phyloP scores from a whole-genome alignment of 1,140 invertebrate genomes.

The Conopomorpha cramerella region DNA sequence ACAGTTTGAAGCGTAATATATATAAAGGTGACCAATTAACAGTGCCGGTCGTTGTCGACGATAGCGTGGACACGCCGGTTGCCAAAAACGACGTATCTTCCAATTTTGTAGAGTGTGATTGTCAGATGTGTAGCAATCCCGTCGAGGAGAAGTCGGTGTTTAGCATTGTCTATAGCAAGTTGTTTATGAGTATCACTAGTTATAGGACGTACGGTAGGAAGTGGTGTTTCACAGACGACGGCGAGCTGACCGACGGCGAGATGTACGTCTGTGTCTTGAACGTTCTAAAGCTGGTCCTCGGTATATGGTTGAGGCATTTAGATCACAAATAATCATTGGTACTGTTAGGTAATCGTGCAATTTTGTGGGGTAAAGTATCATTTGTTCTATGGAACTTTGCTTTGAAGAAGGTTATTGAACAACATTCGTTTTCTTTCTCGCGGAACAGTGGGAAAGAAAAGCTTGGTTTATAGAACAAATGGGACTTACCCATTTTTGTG shows the following conservation, averaged over 20 bases:
- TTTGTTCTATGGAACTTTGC: too few relatives aligned
- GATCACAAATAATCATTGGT: conserved; percentile 31
- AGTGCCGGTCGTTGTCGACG: too few relatives aligned
- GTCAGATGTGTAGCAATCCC: conserved; percentile 39
- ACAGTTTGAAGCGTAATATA: too few relatives aligned
- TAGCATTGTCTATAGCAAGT: conserved; percentile 20
- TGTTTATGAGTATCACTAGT: conserved; percentile 31
- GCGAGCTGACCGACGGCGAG: conserved; percentile 32
- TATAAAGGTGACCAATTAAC: too few relatives aligned
- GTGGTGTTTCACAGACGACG: conserved; percentile 37
- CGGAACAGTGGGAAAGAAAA: too few relatives aligned
- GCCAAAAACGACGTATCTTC: conserved; percentile 17
- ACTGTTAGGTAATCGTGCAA: too few relatives aligned
- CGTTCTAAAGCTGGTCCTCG: conserved; percentile 35
- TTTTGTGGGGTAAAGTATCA: too few relatives aligned
- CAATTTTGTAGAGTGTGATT: conserved; percentile 37
- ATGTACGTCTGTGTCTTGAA: conserved; percentile 37
- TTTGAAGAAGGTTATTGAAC: too few relatives aligned
- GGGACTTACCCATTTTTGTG: too few relatives aligned
- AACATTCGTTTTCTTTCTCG: too few relatives aligned
- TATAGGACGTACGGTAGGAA: conserved; percentile 25
- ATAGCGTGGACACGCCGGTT: too few relatives aligned
- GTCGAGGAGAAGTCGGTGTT: conserved; percentile 18
- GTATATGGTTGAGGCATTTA: conserved; percentile 44
- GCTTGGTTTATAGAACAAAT: too few relatives aligned